Evolutionary conservation across 2,113 vertebrate genomes (phyloP), one percentile per base, ranked within the genome.

Genomic region (Solea solea): DNA sequence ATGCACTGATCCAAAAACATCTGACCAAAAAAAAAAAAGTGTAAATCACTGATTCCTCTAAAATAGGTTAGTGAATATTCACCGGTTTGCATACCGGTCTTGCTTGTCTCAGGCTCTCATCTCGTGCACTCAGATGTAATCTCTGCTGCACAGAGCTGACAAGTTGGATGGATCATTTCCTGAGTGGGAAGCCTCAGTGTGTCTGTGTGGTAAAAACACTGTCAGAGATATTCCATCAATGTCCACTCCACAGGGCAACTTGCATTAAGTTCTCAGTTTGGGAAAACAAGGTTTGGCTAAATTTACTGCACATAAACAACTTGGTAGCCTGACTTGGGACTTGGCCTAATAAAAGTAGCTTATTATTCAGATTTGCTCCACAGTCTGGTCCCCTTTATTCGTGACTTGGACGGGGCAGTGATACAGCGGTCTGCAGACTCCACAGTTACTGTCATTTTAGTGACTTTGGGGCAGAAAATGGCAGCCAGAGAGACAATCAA

Each of bases 111-210:
- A 4, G 3, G 3, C 34, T 34, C 34, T 34, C 5, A 34, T 34
- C 34, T 34, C 34, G 34, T 34, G 34, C 2, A 3, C 34, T 34
- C 34, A 3, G 34, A 34, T 34, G 34, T 34, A 34, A 34, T 34
- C 34, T 34, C 5, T 34, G 52, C 55, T 46, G 34, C 44, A 69
- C 71, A 63, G 57, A 61, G 70, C 77, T 82, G 69, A 76, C 81
- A 74, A 56, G 76, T 44, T 46, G 44, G 69, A 76, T 58, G 72
- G 74, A 65, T 79, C 73, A 81, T 86, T 80, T 86, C 81, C 81
- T 80, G 68, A 84, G 53, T 78, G 48, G 70, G 67, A 69, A 68
- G 67, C 64, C 76, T 63, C 16, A 21, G 50, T 40, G 59, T 51
- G 64, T 77, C 70, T 67, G 68, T 10, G 56, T 62, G 64, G 64